Percentiles rank a stretch among this genome's conserved stretches.
phyloP scores from a whole-genome alignment of 2,888 invertebrate species.

The Eristalis pertinax region DNA sequence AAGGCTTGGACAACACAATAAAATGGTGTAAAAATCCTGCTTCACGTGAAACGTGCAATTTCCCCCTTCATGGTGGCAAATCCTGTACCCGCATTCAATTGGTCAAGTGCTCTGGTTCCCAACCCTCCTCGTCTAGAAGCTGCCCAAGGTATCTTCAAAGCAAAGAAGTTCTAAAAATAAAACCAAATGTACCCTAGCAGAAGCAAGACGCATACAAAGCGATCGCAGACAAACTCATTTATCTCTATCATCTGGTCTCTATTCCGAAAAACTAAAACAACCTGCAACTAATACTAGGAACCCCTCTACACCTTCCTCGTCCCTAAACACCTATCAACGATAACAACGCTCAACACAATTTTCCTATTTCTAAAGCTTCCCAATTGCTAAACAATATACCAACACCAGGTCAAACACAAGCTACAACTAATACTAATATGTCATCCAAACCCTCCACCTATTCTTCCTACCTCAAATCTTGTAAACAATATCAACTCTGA shows the following conservation, averaged over 20 bases:
- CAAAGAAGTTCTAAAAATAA: constrained; percentile 14
- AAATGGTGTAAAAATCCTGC: constrained; percentile 23
- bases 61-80: constrained; percentile 13
- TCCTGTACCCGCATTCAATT: constrained; percentile 11
- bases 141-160: constrained; percentile 26
- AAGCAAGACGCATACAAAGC: constrained; percentile 1
- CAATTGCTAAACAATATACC: background rate
- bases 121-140: constrained; percentile 16
- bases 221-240: background rate
- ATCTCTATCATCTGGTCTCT: background rate
- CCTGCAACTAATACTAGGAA: background rate
- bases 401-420: background rate
- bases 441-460: constrained; percentile 1
- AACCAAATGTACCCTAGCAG: constrained; percentile 4
- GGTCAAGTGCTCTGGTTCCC: constrained; percentile 23
- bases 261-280: constrained; percentile 18
- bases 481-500: constrained; percentile 1
- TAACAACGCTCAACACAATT: background rate
- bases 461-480: constrained; percentile 1
- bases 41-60: constrained; percentile 14
- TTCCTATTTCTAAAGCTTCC: background rate
- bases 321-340: background rate
- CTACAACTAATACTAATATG: background rate
- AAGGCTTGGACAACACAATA: constrained; percentile 14
- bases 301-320: background rate